Evolutionary conservation across 2,797 vertebrate species (phyloP).

Genomic region (Girardinus metallicus): DNA sequence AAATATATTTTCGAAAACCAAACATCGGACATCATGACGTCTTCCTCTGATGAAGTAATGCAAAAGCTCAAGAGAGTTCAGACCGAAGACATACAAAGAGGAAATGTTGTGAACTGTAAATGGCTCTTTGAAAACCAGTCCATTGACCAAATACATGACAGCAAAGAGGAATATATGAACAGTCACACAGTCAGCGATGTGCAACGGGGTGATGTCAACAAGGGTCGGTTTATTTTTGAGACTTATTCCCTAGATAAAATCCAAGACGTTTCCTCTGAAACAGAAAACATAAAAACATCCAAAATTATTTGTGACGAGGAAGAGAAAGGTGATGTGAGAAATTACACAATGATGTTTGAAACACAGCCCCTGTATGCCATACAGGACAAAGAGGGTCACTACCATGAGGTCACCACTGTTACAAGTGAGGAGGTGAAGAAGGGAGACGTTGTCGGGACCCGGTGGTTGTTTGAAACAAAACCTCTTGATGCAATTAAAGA

Average conservation of each 20-base stretch:
- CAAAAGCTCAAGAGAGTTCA: conserved; percentile 85
- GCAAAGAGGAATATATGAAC: conserved; percentile 67
- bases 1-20: conserved; percentile 92
- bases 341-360: conserved; percentile 93
- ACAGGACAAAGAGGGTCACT: conserved; percentile 90
- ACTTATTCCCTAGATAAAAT: conserved; percentile 89
- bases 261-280: conserved; percentile 80
- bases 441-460: conserved; percentile 89
- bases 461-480: conserved; percentile 96
- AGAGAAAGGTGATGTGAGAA: conserved; percentile 88
- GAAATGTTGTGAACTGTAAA: conserved; percentile 88
- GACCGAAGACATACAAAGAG: conserved; percentile 88
- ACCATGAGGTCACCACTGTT: conserved; percentile 93
- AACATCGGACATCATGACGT: conserved; percentile 87
- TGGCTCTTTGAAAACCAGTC: conserved; percentile 93
- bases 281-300: conserved; percentile 66
- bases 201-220: conserved; percentile 88
- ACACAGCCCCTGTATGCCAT: conserved; percentile 93
- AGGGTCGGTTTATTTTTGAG: conserved; percentile 91
- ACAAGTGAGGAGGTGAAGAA: conserved; percentile 91
- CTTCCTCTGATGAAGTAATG: conserved; percentile 85
- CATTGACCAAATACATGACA: conserved; percentile 84
- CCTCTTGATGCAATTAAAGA: conserved; percentile 90
- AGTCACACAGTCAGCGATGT: conserved; percentile 84
- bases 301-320: conserved; percentile 80